Conservation (phyloP, 2,797 vertebrate species). For the Anas georgica region DNA sequence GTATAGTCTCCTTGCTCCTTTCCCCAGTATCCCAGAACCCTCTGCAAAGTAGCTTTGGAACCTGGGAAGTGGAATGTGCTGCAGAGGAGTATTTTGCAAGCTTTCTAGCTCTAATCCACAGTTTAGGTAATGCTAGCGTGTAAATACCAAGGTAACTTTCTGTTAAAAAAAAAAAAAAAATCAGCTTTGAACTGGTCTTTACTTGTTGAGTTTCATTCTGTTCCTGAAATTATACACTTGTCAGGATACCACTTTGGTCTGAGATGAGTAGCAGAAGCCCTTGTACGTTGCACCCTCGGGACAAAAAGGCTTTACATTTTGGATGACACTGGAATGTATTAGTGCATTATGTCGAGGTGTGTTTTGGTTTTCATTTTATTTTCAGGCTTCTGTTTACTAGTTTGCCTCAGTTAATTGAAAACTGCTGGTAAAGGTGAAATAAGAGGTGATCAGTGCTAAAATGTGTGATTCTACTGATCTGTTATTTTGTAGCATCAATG, state of each 20-base stretch:
- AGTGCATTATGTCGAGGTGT: conserved; percentile 39
- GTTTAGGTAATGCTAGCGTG: conserved; percentile 34
- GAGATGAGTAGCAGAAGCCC: conserved; percentile 58
- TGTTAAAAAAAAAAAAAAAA: not conserved
- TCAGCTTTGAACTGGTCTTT: conserved; percentile 71
- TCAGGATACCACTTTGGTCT: conserved; percentile 47
- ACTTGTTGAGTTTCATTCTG: conserved; percentile 69
- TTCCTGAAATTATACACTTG: conserved; percentile 54
- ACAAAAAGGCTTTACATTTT: conserved; percentile 26
- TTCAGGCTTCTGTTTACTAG: conserved; percentile 49
- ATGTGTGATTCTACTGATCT: not conserved
- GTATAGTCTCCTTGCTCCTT: not conserved
- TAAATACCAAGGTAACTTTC: conserved; percentile 54
- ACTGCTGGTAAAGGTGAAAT: not conserved
- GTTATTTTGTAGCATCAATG: not conserved
- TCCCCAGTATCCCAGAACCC: not conserved
- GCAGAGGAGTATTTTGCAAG: conserved; percentile 12
- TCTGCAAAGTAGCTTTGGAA: not conserved
- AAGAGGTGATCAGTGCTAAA: not conserved
- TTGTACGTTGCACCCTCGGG: conserved; percentile 47
- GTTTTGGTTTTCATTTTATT: conserved; percentile 15
- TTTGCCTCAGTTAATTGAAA: conserved; percentile 51
- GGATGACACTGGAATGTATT: conserved; percentile 67
- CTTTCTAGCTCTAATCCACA: conserved; percentile 32
- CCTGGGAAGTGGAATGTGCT: not conserved